A percentile compares a stretch with the other conserved stretches of the same genome.
These are phyloP conservation scores for Microcebus jonahi DNA, from an alignment of 2,113 vertebrate genomes.

Conservation along the genomic window DNA sequence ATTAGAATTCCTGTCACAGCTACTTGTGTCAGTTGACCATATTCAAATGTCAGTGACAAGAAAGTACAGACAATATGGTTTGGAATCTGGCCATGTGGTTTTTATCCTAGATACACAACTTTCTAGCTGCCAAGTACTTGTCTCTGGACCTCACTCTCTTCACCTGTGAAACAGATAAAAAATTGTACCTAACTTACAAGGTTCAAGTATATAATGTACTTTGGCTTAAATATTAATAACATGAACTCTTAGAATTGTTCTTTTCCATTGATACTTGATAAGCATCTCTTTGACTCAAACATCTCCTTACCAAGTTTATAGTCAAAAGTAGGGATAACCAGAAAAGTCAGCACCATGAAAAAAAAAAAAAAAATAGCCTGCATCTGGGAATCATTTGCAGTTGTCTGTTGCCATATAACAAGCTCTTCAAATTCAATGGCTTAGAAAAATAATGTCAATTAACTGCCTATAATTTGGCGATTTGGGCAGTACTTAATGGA, in stretches of 20 bases:
- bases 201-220: not conserved
- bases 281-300: not conserved
- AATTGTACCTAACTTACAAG: not conserved
- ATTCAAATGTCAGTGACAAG: not conserved
- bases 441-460: not conserved
- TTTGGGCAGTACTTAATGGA: not conserved
- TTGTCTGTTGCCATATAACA: not conserved
- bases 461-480: not conserved
- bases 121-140: not conserved
- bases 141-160: not conserved
- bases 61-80: not conserved
- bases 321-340: not conserved
- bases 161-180: not conserved
- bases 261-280: not conserved
- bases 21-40: not conserved
- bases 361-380: not conserved
- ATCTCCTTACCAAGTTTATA: not conserved
- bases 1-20: not conserved
- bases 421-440: not conserved
- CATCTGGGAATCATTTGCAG: not conserved
- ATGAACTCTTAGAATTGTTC: not conserved
- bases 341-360: not conserved
- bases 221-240: conserved; percentile 38
- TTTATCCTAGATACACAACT: not conserved
- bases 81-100: not conserved